A percentile compares a stretch with the other conserved stretches of the same genome.
Conservation (phyloP, 2,113 vertebrate species). For the Leptocoma aspasia region DNA sequence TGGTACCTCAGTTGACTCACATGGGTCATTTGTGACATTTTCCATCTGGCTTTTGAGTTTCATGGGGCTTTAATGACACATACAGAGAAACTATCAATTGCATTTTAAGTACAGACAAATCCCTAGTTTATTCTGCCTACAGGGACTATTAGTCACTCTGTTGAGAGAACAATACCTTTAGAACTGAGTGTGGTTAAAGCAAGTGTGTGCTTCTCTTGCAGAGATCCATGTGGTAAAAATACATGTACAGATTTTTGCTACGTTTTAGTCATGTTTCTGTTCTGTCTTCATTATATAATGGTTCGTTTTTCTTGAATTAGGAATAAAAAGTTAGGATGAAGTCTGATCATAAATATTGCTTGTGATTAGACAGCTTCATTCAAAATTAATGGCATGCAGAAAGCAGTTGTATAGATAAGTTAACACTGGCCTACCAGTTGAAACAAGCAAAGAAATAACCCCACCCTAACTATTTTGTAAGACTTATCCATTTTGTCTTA, state of each 20-base stretch:
- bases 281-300: not conserved
- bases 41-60: not conserved
- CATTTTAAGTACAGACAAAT: not conserved
- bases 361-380: not conserved
- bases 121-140: not conserved
- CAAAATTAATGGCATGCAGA: not conserved
- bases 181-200: not conserved
- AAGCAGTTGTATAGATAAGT: not conserved
- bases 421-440: not conserved
- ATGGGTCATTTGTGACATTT: not conserved
- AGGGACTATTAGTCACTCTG: not conserved
- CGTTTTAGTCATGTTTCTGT: not conserved
- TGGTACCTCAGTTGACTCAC: not conserved
- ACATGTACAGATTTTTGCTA: not conserved
- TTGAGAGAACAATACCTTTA: not conserved
- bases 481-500: conserved; percentile 30
- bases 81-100: not conserved
- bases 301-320: not conserved
- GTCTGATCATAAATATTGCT: not conserved
- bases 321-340: not conserved
- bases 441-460: not conserved
- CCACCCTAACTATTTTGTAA: not conserved
- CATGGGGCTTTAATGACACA: not conserved
- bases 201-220: not conserved
- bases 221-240: not conserved